A percentile compares a stretch with the other conserved stretches of the same genome.
Evolutionary conservation across 2,113 vertebrate genomes (phyloP).

Genomic region (Martes martes): DNA sequence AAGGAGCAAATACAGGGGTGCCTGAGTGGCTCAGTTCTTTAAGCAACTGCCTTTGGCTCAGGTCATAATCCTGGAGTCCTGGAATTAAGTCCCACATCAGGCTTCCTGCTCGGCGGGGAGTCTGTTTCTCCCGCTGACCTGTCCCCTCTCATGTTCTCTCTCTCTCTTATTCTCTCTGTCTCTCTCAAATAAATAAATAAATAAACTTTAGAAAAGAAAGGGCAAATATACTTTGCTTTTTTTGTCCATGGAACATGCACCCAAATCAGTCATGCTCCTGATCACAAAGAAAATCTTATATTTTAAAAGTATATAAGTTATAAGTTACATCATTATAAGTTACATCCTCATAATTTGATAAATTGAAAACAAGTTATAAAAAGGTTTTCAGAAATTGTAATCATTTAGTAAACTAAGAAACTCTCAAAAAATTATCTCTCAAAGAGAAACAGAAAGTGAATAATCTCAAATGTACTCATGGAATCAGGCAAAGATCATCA

Average conservation of each 20-base stretch:
- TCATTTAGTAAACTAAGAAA: not conserved
- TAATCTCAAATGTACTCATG: not conserved
- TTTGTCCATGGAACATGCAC: not conserved
- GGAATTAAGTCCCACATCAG: too few relatives aligned
- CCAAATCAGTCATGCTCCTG: not conserved
- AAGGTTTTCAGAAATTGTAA: not conserved
- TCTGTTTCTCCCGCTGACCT: too few relatives aligned
- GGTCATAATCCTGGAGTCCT: too few relatives aligned
- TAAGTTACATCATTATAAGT: not conserved
- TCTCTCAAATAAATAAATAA: too few relatives aligned
- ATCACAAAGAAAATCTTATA: constrained; percentile 22
- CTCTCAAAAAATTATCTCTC: not conserved
- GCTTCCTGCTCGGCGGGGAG: too few relatives aligned
- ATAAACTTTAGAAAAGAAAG: too few relatives aligned
- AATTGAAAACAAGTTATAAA: not conserved
- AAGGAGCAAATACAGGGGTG: not conserved
- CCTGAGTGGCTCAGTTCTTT: too few relatives aligned
- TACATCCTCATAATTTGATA: not conserved
- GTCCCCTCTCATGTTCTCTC: too few relatives aligned
- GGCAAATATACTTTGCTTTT: not conserved
- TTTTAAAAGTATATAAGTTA: too few relatives aligned
- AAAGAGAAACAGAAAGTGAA: not conserved
- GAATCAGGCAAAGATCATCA: not conserved
- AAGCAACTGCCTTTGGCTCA: too few relatives aligned
- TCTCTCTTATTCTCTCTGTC: too few relatives aligned